Evolutionary conservation across 2,113 vertebrate genomes (phyloP), one percentile per base, ranked within the genome.

Genomic region (Tursiops truncatus): DNA sequence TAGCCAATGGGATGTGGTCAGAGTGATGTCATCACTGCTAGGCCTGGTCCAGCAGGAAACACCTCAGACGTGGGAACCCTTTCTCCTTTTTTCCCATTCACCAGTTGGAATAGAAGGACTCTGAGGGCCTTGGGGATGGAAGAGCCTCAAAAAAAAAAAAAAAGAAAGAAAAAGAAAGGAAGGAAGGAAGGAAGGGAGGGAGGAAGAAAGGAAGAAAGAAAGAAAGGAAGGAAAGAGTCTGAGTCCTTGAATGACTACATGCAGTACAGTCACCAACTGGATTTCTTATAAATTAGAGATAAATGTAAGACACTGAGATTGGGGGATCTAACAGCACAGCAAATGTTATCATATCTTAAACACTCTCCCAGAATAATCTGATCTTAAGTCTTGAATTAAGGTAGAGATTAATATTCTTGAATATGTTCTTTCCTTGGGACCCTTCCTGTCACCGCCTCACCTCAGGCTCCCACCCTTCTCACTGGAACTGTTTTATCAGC

Each of bases 61-160:
- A n/a, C 28, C 18, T 81, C 2, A 8, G 18, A 58, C 10, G 0
- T 10, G 1, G 62, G 5, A 33, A 87, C 13, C 0, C 7, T 62
- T 58, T 41, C 73, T 58, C 6, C 3, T 47, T 67, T 58, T 87
- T 14, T 33, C 15, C 26, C 85, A 71, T 60, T 56, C 6, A 58
- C 50, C 6, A 8, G 6, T 13, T 84, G 26, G n/a, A 53, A 47
- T 14, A 74, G 36, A 81, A 47, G 21, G 33, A 36, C 28, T 44
- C 62, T 63, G 44, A 70, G 33, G 33, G 31, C 26, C 4, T 26
- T 44, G 13, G 67, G 14, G 28, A 84, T 6, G 23, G 3, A 10
- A 56, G 77, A 58, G 9, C 20, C 41, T 76, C 71, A 23, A 47
- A 63, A 70, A 58, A 60, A 25, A 25, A 38, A 38, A 38, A 3